phyloP scores from a whole-genome alignment of 2,797 vertebrate genomes.

The Pantherophis alleghaniensis region DNA sequence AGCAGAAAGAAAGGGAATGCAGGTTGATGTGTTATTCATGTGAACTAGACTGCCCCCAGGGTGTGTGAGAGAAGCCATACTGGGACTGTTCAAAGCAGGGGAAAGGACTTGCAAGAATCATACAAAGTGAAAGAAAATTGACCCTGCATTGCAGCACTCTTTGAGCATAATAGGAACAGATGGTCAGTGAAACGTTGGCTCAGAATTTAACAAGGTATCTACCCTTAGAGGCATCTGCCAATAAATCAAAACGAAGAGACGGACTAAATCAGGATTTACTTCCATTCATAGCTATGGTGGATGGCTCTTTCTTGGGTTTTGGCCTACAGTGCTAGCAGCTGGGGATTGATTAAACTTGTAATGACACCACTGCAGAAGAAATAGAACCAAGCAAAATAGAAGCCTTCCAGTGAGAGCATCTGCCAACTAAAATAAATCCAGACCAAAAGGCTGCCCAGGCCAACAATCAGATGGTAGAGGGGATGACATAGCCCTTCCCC shows the following conservation, averaged over 20 bases:
- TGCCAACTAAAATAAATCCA: background rate
- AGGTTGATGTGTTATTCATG: constrained; percentile 34
- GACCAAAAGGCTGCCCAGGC: background rate
- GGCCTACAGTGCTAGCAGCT: background rate
- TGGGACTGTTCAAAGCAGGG: background rate
- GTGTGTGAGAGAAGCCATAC: constrained; percentile 22
- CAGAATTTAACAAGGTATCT: constrained; percentile 74
- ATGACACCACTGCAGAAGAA: background rate
- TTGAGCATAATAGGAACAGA: constrained; percentile 74
- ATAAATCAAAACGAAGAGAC: constrained; percentile 70
- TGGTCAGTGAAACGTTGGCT: constrained; percentile 74
- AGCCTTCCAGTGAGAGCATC: background rate
- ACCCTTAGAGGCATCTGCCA: constrained; percentile 67
- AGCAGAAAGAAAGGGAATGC: constrained; percentile 27
- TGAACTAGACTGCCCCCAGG: constrained; percentile 37
- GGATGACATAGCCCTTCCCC: too few species aligned
- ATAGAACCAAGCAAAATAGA: background rate
- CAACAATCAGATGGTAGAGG: background rate
- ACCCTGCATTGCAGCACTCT: constrained; percentile 54
- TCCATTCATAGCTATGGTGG: constrained; percentile 62
- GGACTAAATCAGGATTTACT: constrained; percentile 69
- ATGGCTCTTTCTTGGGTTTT: constrained; percentile 43
- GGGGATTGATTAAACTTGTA: background rate
- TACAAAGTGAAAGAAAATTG: constrained; percentile 53
- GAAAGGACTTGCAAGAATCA: constrained; percentile 40